Conservation (phyloP, 37 sponge, comb jelly and placozoan genomes). For the Chondrilla cf. caribensis region DNA sequence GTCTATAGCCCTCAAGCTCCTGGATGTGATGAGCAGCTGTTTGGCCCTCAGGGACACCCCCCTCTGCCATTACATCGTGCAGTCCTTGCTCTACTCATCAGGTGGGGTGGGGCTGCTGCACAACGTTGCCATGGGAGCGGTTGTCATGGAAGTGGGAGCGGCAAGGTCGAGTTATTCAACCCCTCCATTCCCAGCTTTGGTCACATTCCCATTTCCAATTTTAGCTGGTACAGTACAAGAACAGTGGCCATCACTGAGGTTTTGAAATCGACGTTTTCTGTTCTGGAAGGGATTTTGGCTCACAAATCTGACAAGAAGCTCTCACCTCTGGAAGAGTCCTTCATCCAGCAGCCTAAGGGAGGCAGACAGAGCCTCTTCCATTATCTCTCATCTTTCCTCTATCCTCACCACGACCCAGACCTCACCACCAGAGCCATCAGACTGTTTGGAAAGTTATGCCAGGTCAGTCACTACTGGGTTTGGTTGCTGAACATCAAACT, state of each 20-base stretch:
- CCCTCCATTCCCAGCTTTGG: neutral
- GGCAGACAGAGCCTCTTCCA: conserved; percentile 30
- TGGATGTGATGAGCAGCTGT: neutral
- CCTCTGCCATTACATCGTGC: conserved; percentile 24
- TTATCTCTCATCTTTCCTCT: conserved; percentile 58
- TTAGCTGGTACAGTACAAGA: neutral
- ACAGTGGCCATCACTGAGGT: conserved; percentile 26
- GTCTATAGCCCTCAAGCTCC: neutral
- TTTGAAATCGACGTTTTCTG: conserved; percentile 36
- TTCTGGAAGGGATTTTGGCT: conserved; percentile 45
- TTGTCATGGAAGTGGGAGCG: conserved; percentile 28
- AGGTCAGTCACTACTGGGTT: conserved; percentile 17
- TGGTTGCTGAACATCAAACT: too few species aligned
- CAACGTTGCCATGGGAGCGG: conserved; percentile 45
- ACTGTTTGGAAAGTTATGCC: conserved; percentile 9
- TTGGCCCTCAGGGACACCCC: conserved; percentile 14
- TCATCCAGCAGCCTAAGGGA: neutral
- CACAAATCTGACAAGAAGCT: conserved; percentile 10
- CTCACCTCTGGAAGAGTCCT: conserved; percentile 51
- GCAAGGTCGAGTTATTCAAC: neutral
- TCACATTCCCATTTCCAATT: neutral
- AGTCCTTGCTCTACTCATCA: conserved; percentile 37
- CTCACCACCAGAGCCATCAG: conserved; percentile 41
- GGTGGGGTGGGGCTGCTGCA: conserved; percentile 41
- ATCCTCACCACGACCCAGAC: conserved; percentile 63